These are phyloP conservation scores for Eonycteris spelaea DNA, from an alignment of 2,113 vertebrate genomes.

Conservation along the genomic window DNA sequence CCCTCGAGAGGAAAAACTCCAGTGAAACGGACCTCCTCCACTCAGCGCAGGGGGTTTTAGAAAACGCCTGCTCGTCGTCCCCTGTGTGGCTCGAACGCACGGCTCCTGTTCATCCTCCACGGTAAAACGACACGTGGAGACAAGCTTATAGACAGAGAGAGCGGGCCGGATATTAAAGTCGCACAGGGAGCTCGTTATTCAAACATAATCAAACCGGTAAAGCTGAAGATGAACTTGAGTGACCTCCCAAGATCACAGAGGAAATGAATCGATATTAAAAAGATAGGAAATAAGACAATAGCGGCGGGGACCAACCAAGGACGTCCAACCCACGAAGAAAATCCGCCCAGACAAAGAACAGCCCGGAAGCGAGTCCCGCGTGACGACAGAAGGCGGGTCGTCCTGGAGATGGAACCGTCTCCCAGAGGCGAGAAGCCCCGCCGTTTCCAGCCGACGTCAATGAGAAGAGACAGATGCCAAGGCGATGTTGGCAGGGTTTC, in stretches of 20 bases:
- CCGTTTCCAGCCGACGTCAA: background rate
- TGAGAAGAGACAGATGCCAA: background rate
- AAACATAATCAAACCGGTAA: background rate
- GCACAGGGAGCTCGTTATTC: background rate
- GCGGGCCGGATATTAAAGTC: background rate
- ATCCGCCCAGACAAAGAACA: background rate
- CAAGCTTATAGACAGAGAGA: background rate
- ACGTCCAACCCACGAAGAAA: background rate
- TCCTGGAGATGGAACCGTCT: background rate
- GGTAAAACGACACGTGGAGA: accelerated
- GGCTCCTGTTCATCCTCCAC: background rate
- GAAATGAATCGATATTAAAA: conserved; percentile 51
- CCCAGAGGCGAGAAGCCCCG: accelerated
- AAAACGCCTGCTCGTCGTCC: background rate
- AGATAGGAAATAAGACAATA: background rate
- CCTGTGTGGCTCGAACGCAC: accelerated
- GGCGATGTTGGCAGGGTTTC: background rate
- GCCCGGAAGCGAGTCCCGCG: too few relatives aligned
- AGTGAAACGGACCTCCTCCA: accelerated
- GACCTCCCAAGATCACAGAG: background rate
- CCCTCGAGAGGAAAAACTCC: background rate
- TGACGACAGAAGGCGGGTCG: background rate
- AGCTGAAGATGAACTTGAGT: background rate
- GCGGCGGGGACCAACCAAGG: background rate
- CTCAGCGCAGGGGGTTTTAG: background rate